Evolutionary conservation across 2,888 invertebrate genomes (phyloP).

Genomic region (Drosophila colorata): DNA sequence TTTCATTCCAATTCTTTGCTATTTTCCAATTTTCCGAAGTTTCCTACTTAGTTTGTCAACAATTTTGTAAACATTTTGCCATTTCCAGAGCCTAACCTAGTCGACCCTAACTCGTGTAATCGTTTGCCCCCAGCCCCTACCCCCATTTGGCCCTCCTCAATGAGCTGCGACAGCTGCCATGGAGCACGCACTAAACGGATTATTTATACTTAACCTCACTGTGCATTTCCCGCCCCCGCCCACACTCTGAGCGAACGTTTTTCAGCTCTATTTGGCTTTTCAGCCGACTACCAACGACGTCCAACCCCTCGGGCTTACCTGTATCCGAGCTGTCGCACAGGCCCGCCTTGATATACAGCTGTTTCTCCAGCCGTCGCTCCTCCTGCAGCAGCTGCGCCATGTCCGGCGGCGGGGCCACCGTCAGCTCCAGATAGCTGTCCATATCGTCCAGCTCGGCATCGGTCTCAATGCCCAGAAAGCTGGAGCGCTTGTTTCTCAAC

Average conservation of each 20-base stretch:
- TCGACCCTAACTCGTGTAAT: background rate
- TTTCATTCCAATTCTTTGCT: too few relatives aligned
- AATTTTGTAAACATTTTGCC: background rate
- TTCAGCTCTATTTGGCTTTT: constrained; percentile 49
- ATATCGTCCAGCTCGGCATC: constrained; percentile 87
- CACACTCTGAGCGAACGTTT: constrained; percentile 40
- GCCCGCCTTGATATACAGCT: constrained; percentile 90
- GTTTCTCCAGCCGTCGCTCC: constrained; percentile 91
- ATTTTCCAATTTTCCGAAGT: too few relatives aligned
- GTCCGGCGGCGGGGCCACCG: constrained; percentile 91
- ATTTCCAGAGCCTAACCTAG: background rate
- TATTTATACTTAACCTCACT: constrained; percentile 71
- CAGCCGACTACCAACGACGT: background rate
- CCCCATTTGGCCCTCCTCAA: background rate
- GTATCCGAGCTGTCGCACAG: constrained; percentile 90
- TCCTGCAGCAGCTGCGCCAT: constrained; percentile 92
- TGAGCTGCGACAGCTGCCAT: constrained; percentile 28
- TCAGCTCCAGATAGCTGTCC: constrained; percentile 89
- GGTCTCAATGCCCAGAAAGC: constrained; percentile 94
- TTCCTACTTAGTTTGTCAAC: background rate
- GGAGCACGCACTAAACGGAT: constrained; percentile 73
- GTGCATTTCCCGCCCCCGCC: constrained; percentile 16
- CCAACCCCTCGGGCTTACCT: constrained; percentile 70
- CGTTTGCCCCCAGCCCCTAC: background rate
- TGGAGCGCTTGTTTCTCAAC: constrained; percentile 92